These are phyloP conservation scores for Plectropomus leopardus DNA, from an alignment of 2,113 vertebrate genomes.

Conservation along the genomic window DNA sequence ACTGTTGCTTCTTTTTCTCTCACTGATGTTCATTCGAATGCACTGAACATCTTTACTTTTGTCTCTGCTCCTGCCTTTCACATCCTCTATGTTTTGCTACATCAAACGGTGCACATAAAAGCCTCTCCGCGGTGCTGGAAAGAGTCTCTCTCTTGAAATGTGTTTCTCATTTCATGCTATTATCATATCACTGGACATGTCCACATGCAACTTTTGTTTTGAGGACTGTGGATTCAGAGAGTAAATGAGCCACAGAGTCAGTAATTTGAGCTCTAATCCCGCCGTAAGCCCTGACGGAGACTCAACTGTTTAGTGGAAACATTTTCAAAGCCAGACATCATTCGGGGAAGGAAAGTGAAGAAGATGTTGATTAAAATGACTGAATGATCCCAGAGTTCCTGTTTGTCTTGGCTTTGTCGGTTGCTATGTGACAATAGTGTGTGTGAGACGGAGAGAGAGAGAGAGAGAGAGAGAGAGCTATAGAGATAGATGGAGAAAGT, in stretches of 20 bases:
- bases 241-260: slow-evolving; percentile 82
- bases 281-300: slow-evolving; percentile 65
- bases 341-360: slow-evolving; percentile 57
- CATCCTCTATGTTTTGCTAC: slow-evolving; percentile 57
- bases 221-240: slow-evolving; percentile 72
- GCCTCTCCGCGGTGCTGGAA: slow-evolving; percentile 51
- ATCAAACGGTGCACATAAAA: slow-evolving; percentile 76
- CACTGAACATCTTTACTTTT: slow-evolving; percentile 43
- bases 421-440: slow-evolving; percentile 56
- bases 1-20: slow-evolving; percentile 1
- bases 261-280: slow-evolving; percentile 83
- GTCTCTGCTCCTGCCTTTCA: slow-evolving; percentile 36
- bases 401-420: slow-evolving; percentile 74
- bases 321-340: slow-evolving; percentile 78
- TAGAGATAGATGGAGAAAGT: slow-evolving; percentile 17
- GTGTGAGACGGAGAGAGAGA: background rate
- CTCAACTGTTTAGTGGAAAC: slow-evolving; percentile 78
- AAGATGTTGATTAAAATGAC: slow-evolving; percentile 76
- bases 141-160: slow-evolving; percentile 68
- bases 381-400: slow-evolving; percentile 74
- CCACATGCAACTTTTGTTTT: slow-evolving; percentile 79
- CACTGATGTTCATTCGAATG: slow-evolving; percentile 9
- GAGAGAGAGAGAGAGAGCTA: background rate
- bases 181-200: slow-evolving; percentile 81
- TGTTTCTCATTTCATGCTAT: slow-evolving; percentile 83